phyloP scores from a whole-genome alignment of 2,797 vertebrate genomes.

The Heliangelus exortis region DNA sequence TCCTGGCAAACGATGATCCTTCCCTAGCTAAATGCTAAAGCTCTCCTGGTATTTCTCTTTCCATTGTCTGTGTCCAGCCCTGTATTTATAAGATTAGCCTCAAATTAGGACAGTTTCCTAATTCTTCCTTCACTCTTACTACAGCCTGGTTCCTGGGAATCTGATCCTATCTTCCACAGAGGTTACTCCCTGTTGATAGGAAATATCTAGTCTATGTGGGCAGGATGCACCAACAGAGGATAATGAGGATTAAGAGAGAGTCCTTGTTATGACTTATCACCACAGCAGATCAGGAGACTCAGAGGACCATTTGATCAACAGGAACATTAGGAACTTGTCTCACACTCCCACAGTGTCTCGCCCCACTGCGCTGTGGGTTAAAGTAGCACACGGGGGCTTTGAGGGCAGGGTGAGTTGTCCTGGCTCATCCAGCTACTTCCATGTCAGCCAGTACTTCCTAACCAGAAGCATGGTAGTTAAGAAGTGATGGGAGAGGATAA shows the following conservation, averaged over 20 bases:
- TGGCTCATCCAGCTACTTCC: neutral
- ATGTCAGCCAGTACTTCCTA: neutral
- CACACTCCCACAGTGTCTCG: neutral
- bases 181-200: slow-evolving; percentile 67
- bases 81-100: slow-evolving; percentile 53
- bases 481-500: neutral
- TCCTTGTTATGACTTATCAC: slow-evolving; percentile 43
- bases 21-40: slow-evolving; percentile 24
- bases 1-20: slow-evolving; percentile 30
- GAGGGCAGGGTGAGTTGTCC: neutral
- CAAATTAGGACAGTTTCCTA: slow-evolving; percentile 58
- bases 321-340: slow-evolving; percentile 46
- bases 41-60: slow-evolving; percentile 4
- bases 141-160: slow-evolving; percentile 51
- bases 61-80: slow-evolving; percentile 36
- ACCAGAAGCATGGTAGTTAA: neutral
- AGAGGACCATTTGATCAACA: slow-evolving; percentile 47
- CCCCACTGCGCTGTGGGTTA: neutral
- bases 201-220: slow-evolving; percentile 47
- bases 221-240: slow-evolving; percentile 8
- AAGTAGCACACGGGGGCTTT: neutral
- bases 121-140: slow-evolving; percentile 62
- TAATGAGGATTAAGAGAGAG: slow-evolving; percentile 55
- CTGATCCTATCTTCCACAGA: slow-evolving; percentile 65
- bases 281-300: slow-evolving; percentile 36